Base-by-base conservation (phyloP, 2,888 invertebrate species). In the Operophtera brumata region DNA sequence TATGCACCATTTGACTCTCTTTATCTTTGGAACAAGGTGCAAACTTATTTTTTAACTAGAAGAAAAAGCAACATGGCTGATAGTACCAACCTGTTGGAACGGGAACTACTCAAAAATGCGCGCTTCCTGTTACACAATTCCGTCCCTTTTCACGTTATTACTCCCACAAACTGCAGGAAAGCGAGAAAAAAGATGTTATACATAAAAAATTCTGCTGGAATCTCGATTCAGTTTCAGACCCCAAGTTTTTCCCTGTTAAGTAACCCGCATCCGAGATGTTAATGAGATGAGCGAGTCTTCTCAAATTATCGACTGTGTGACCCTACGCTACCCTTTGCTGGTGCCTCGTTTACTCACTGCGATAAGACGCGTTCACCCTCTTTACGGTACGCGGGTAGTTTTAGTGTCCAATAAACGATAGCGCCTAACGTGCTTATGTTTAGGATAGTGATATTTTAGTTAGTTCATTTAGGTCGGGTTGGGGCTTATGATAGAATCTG, bases 291-390 rank as follows among this genome's bases (percentile, higher is more conserved):
- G 69, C 69, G 77, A 67, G 74, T 72, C 78, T 73, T 78, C 77
- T 78, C 77, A 79, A 83, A 84, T 84, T 84, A 85, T 82, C 82
- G 68, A 73, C 67, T 77, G 81, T 36, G 70, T 80, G 80, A 80
- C 83, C 80, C 80, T 77, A 77, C 69, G 65, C 78, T 76, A 76
- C 79, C 79, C 82, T 80, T 78, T 75, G 73, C 58, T 72, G 65
- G 61, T 73, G 83, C 75, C 66, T 64, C 73, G 73, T 82, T 84
- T 71, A 69, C 49, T 54, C 39, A 28, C 8, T n/a, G 59, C 39
- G 55, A 59, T 59, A 59, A 55, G 55, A 11, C 59, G 59, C 55
- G 55, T 59, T 49, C 35, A 13, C 34, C 37, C 47, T 13, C 28
- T 40, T 42, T 45, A 44, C 44, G 37, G 37, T 10, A 39, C 14